phyloP scores from a whole-genome alignment of 2,113 vertebrate species.

The Dipodomys spectabilis region DNA sequence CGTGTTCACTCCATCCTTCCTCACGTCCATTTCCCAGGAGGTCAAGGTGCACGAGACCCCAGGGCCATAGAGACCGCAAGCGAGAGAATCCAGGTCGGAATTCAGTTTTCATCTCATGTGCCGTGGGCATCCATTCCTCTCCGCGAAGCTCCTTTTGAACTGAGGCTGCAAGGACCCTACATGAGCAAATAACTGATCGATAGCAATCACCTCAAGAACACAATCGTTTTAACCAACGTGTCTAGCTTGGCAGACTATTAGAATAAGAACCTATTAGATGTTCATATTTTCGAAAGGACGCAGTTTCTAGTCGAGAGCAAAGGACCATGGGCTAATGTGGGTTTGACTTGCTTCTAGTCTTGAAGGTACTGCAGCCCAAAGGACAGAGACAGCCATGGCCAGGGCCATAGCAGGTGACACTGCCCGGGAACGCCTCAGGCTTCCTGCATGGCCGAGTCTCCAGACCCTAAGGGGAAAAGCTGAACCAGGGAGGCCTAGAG shows the following conservation, averaged over 20 bases:
- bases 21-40: fast-evolving
- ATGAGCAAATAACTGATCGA: fast-evolving
- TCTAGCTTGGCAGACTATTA: neutral
- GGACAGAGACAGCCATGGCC: fast-evolving
- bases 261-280: fast-evolving
- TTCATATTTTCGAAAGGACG: fast-evolving
- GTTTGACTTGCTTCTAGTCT: neutral
- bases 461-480: neutral
- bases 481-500: neutral
- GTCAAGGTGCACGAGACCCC: fast-evolving
- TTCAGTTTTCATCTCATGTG: neutral
- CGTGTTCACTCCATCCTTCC: fast-evolving
- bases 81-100: fast-evolving
- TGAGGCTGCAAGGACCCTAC: neutral
- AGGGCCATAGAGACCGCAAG: neutral
- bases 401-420: fast-evolving
- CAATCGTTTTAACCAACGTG: neutral
- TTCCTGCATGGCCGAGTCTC: no score
- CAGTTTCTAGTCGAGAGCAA: neutral
- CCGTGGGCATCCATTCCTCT: fast-evolving
- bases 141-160: neutral
- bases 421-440: fast-evolving
- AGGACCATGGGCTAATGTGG: neutral
- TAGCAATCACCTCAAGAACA: neutral
- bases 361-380: no score